These are phyloP conservation scores for Buphagus erythrorhynchus DNA, from an alignment of 2,797 vertebrate species.

Conservation along the genomic window DNA sequence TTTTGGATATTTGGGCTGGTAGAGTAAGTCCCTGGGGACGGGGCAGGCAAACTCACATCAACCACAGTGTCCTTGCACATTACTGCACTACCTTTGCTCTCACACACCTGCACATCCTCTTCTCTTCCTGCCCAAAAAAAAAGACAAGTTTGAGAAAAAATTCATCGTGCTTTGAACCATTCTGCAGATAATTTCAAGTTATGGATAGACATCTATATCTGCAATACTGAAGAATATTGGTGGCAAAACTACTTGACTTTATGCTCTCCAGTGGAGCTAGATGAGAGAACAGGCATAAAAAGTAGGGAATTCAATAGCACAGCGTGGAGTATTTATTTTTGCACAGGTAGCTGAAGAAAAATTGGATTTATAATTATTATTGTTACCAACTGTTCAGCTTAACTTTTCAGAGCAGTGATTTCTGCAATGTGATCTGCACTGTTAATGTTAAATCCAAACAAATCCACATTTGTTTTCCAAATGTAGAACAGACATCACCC, in stretches of 20 bases:
- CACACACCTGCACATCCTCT: rapidly evolving
- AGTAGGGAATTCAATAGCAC: neutral
- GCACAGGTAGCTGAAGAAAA: constrained; percentile 11
- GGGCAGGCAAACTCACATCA: neutral
- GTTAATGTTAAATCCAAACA: neutral
- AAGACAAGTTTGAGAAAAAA: neutral
- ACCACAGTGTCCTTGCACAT: neutral
- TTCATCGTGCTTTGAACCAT: neutral
- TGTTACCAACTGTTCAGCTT: constrained; percentile 1
- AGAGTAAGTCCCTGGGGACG: neutral
- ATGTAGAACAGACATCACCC: neutral
- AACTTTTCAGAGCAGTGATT: constrained; percentile 6
- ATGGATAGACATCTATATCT: neutral
- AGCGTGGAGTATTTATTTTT: neutral
- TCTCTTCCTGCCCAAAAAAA: neutral
- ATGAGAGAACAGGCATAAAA: neutral
- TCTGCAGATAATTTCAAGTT: neutral
- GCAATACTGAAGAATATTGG: neutral
- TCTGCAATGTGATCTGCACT: neutral
- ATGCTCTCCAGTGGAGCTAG: neutral
- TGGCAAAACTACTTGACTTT: neutral
- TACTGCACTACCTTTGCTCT: neutral
- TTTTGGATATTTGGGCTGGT: neutral
- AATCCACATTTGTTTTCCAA: neutral
- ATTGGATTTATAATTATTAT: neutral